Evolutionary conservation across 1,140 invertebrate genomes (phyloP).

Genomic region (Meteorus sp.): DNA sequence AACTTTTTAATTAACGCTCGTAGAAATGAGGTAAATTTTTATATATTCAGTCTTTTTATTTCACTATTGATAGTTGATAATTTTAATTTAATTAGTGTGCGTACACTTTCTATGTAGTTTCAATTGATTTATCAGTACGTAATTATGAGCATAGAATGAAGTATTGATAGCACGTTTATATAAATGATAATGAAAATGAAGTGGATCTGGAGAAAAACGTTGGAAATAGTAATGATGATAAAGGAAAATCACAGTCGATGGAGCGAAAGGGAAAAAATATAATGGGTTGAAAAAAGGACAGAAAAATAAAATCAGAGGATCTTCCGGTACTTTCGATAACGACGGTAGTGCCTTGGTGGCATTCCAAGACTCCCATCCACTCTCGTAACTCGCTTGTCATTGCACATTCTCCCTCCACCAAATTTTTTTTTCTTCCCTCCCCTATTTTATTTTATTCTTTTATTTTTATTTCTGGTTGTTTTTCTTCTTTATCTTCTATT

Average conservation of each 20-base stretch:
- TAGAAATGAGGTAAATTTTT: conserved; percentile 22
- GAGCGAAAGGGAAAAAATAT: not conserved
- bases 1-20: not conserved
- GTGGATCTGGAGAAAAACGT: too few relatives aligned
- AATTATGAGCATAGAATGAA: too few relatives aligned
- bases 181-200: too few relatives aligned
- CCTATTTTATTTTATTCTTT: not conserved
- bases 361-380: conserved; percentile 14
- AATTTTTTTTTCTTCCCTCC: too few relatives aligned
- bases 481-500: too few relatives aligned
- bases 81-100: not conserved
- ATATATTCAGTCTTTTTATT: conserved; percentile 22
- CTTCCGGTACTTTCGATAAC: conserved; percentile 21
- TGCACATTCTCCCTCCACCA: conserved; percentile 16
- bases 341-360: conserved; percentile 11
- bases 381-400: conserved; percentile 10
- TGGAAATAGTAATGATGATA: too few relatives aligned
- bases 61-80: too few relatives aligned
- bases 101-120: not conserved
- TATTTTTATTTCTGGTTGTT: not conserved
- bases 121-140: too few relatives aligned
- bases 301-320: conserved; percentile 17
- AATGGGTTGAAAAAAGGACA: not conserved
- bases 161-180: too few relatives aligned
- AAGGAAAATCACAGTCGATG: conserved; percentile 1